Evolutionary conservation across 2,797 vertebrate genomes (phyloP), one percentile per base, ranked within the genome.

Genomic region (Rhodeus uyekii): DNA sequence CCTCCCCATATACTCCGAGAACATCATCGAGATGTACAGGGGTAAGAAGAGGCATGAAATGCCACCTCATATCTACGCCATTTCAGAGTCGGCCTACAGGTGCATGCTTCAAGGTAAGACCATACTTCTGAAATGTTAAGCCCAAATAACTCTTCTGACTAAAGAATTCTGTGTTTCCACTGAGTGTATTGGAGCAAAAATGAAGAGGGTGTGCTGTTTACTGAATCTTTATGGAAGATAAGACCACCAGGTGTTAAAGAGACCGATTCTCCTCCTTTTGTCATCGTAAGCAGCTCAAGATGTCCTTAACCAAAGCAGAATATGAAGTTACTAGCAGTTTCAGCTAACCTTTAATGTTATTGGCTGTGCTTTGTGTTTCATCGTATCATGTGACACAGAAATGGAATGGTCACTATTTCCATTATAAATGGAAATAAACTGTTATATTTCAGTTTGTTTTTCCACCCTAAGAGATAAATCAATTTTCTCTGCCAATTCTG

Each of bases 1-100:
- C 91, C 96, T 99, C 65, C 98, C 98, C 16, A 99, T 99, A 89
- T 99, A 99, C 88, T 98, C 98, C 0, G 98, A 99, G 89, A 98
- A 99, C 89, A 99, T 99, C 81, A 98, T 99, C 2, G 97, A 99
- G 91, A 99, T 99, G 98, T 99, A 99, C 93, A 91, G 97, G 85
- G 98, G 98, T 74, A 99, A 98, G 91, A 99, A 99, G 87, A 96
- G 98, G 74, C 98, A 99, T 0, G 98, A 99, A 88, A 98, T 99
- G 96, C 98, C 98, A 0, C 98, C 98, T 0, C 98, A 99, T 91
- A 99, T 99, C 89, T 99, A 99, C 0, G 97, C 98, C 44, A 99
- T 99, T 89, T 99, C 98, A 0, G 98, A 99, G 84, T 98, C 97
- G 46, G 98, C 98, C 0, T 99, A 99, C 92, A 95, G 98, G 85